phyloP scores from a whole-genome alignment of 2,797 vertebrate genomes.

The Parambassis ranga region DNA sequence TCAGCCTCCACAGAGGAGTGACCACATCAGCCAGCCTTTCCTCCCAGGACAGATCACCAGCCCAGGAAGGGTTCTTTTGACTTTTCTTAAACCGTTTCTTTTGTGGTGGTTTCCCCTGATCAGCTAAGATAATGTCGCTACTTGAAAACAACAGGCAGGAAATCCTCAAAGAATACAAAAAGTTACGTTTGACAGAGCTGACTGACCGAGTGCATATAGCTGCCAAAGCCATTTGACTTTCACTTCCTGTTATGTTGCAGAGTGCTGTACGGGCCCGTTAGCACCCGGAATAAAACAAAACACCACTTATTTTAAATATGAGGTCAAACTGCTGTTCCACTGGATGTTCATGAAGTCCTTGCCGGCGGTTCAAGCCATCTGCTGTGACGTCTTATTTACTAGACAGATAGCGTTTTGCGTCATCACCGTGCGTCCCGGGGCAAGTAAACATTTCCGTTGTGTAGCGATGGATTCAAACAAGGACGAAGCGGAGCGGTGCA shows the following conservation, averaged over 20 bases:
- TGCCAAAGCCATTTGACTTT: slow-evolving; percentile 32
- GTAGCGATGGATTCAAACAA: slow-evolving; percentile 97
- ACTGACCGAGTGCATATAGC: slow-evolving; percentile 17
- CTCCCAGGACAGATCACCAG: slow-evolving; percentile 66
- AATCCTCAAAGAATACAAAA: not conserved
- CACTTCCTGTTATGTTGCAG: not conserved
- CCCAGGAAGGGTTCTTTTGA: slow-evolving; percentile 3
- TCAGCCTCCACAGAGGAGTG: slow-evolving; percentile 86
- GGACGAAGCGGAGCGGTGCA: slow-evolving; percentile 97
- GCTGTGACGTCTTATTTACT: slow-evolving; percentile 34
- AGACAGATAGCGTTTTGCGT: slow-evolving; percentile 11
- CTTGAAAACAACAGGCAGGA: slow-evolving; percentile 24
- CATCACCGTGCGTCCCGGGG: slow-evolving; percentile 68
- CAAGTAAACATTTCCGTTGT: slow-evolving; percentile 84
- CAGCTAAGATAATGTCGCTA: not conserved
- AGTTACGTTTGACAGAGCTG: not conserved
- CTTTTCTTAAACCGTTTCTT: slow-evolving; percentile 35
- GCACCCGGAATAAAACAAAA: not conserved
- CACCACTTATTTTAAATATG: not conserved
- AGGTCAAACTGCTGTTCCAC: fast-evolving
- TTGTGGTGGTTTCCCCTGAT: not conserved
- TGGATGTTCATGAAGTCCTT: not conserved
- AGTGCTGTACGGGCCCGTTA: not conserved
- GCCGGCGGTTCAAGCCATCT: not conserved
- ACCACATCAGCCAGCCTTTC: slow-evolving; percentile 80